Percentiles rank a stretch among this genome's conserved stretches.
Evolutionary conservation across 1,140 invertebrate species (phyloP).

Genomic region (Phymastichus coffea): DNA sequence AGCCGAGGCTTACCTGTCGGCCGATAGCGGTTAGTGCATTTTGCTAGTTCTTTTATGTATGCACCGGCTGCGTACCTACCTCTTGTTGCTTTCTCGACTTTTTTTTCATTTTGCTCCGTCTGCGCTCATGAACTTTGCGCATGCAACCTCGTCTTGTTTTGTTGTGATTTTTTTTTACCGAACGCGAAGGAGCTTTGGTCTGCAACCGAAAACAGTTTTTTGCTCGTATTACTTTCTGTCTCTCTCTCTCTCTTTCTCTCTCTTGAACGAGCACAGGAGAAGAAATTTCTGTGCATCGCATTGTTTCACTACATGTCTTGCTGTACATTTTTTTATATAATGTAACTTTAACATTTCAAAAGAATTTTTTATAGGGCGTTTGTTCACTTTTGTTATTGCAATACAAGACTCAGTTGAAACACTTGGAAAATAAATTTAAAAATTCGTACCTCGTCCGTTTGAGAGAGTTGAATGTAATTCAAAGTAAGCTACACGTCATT

Average conservation of each 20-base stretch:
- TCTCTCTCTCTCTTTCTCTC: too few species aligned
- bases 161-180: background rate
- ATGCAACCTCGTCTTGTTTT: background rate
- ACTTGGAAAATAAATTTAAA: too few species aligned
- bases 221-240: conserved; percentile 13
- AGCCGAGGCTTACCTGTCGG: conserved; percentile 41
- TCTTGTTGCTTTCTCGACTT: background rate
- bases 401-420: too few species aligned
- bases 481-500: too few species aligned
- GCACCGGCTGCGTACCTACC: background rate
- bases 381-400: too few species aligned
- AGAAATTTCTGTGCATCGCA: conserved; percentile 8
- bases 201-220: background rate
- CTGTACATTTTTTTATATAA: too few species aligned
- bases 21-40: conserved; percentile 9
- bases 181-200: background rate
- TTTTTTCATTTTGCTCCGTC: background rate
- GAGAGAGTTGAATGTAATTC: too few species aligned
- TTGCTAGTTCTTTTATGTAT: conserved; percentile 12
- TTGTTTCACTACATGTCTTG: conserved; percentile 18
- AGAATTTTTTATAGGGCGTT: too few species aligned
- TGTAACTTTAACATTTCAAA: too few species aligned
- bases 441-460: too few species aligned
- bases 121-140: conserved; percentile 1
- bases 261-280: background rate